Evolutionary conservation across 1,140 invertebrate species (phyloP).

Genomic region (Chelonus insularis): DNA sequence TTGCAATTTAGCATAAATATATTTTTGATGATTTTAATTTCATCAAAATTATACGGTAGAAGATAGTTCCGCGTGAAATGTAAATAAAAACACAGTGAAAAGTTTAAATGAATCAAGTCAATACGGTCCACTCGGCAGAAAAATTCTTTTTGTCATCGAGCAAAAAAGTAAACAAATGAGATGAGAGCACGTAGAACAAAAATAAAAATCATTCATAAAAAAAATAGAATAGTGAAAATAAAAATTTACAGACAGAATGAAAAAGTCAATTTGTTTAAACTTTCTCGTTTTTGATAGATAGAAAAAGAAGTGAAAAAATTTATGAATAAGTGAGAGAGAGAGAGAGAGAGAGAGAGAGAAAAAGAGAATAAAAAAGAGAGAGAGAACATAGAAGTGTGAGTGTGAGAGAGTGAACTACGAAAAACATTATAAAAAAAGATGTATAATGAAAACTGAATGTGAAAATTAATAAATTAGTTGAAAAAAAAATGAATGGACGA

Average conservation of each 20-base stretch:
- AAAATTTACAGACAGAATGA: neutral
- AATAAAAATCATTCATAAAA: neutral
- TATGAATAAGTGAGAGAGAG: neutral
- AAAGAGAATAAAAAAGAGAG: neutral
- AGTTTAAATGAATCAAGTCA: too few relatives aligned
- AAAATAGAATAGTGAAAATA: neutral
- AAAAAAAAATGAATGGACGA: constrained; percentile 35
- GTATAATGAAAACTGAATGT: neutral
- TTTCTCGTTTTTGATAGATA: neutral
- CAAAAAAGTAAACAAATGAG: too few relatives aligned
- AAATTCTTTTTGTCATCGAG: too few relatives aligned
- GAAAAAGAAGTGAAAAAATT: neutral
- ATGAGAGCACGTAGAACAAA: neutral
- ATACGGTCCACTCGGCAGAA: too few relatives aligned
- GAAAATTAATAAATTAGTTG: too few relatives aligned
- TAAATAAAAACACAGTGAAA: too few relatives aligned
- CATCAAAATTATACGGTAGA: too few relatives aligned
- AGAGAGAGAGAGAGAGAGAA: neutral
- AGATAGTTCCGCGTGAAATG: too few relatives aligned
- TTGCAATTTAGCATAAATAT: too few relatives aligned
- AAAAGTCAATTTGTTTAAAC: neutral
- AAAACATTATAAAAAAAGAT: too few relatives aligned
- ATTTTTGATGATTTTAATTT: too few relatives aligned
- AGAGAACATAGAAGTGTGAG: neutral
- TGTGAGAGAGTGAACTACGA: neutral